Conservation (phyloP, 2,888 invertebrate genomes). For the Netelia melanura region DNA sequence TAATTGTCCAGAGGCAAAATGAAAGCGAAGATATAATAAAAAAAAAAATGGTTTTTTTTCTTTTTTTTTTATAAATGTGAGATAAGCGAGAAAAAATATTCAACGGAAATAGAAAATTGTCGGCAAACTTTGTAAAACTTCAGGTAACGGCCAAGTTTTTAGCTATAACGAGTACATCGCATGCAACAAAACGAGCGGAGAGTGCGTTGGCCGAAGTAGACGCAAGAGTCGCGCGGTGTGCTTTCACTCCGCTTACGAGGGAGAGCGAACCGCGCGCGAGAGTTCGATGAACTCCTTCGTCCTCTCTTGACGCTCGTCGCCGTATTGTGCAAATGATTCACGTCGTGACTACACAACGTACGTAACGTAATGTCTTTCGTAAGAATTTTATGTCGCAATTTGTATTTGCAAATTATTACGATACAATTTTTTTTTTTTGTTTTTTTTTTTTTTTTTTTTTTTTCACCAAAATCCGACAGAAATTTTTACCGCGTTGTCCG, state of each 20-base stretch:
- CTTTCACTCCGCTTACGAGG: constrained; percentile 53
- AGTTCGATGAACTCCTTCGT: constrained; percentile 53
- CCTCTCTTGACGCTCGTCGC: constrained; percentile 26
- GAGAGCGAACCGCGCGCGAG: constrained; percentile 20
- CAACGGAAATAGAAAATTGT: too few species aligned
- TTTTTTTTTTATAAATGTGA: too few species aligned
- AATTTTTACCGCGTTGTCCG: too few species aligned
- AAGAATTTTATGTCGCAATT: not conserved
- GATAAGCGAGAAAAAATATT: too few species aligned
- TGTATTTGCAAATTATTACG: not conserved
- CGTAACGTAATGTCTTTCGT: not conserved
- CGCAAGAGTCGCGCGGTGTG: constrained; percentile 37
- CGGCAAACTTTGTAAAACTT: not conserved
- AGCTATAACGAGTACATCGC: not conserved
- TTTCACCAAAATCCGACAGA: too few species aligned
- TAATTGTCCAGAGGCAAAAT: too few species aligned
- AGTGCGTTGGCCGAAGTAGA: constrained; percentile 51
- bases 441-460: too few species aligned
- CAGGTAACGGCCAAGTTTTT: not conserved
- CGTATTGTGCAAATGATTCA: constrained; percentile 50
- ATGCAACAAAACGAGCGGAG: constrained; percentile 11
- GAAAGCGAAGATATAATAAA: too few species aligned
- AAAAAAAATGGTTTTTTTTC: too few species aligned
- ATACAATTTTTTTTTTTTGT: too few species aligned
- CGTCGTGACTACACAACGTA: constrained; percentile 36